Base-by-base conservation (phyloP, 2,888 invertebrate species). In the Pterostichus madidus region DNA sequence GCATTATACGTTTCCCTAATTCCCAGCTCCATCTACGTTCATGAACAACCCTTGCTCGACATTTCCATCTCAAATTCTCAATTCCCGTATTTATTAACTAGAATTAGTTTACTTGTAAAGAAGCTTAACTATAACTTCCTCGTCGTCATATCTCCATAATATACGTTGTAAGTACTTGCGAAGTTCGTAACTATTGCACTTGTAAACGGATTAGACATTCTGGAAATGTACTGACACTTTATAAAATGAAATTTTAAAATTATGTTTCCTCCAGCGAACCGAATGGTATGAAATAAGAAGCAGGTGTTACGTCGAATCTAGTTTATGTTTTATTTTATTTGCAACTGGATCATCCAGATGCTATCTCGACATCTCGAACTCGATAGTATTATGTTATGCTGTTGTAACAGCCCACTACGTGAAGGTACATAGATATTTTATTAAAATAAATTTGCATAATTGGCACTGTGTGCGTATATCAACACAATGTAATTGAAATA, bases 181-280 rank as follows among this genome's bases (percentile, higher is more conserved):
- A 64, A 64, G 32, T 64, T 64, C 64, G 31, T 71, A 71, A 71
- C 68, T 13, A 52, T n/a, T 71, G 44, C 68, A 71, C 13, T 44
- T 15, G 31, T 71, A 71, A 71, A 71, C 39, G 46, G 44, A 71
- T 71, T 71, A 71, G 68, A 76, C 31, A 53, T 76, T 39, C 53
- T 13, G 13, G 32, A 76, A 76, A 76, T 56, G 56, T 46, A 52
- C 76, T 35, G 56, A 53, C 76, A 76, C 76, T 76, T 76, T 76
- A 53, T 76, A 53, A 76, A 76, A 76, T 76, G 53, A 76, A 76
- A 76, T 56, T 56, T 76, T 76, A 39, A 76, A 76, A 76, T 76
- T 52, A 76, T 44, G 68, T 71, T 39, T 32, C n/a, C 7, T 32
- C 35, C 35, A 59, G 11, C 59, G n/a, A n/a, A 59, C 11, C 31